Evolutionary conservation across 2,888 invertebrate genomes (phyloP).

Genomic region (Metallyticus violacea): DNA sequence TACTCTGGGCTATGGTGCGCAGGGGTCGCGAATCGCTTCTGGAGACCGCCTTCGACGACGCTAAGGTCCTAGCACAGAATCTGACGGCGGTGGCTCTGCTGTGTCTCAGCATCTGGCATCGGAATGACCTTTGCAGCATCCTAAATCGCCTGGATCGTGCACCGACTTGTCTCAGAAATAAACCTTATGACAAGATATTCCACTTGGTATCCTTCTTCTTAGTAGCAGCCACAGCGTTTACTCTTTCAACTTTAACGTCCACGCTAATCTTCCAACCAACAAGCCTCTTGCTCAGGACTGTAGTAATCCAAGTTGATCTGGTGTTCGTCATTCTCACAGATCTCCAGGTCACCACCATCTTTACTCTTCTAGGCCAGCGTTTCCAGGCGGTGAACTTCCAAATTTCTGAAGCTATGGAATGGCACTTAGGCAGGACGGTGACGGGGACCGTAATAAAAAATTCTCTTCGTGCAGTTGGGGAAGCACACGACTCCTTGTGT

Average conservation of each 20-base stretch:
- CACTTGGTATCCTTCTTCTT: background rate
- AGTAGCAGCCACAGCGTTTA: background rate
- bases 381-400: background rate
- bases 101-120: background rate
- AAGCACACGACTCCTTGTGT: background rate
- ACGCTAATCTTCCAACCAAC: background rate
- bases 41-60: background rate
- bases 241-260: background rate
- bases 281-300: background rate
- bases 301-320: background rate
- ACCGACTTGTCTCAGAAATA: background rate
- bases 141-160: background rate
- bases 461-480: background rate
- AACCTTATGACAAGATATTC: background rate
- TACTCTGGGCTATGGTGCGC: background rate
- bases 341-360: background rate
- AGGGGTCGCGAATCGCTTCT: background rate
- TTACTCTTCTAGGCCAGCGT: background rate
- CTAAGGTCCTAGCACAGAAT: background rate
- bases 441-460: background rate
- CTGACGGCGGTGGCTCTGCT: background rate
- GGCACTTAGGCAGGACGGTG: background rate
- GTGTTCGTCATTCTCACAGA: background rate
- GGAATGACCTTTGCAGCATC: background rate
- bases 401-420: background rate